These are phyloP conservation scores for Caranx ignobilis DNA, from an alignment of 2,113 vertebrate species.

Conservation along the genomic window DNA sequence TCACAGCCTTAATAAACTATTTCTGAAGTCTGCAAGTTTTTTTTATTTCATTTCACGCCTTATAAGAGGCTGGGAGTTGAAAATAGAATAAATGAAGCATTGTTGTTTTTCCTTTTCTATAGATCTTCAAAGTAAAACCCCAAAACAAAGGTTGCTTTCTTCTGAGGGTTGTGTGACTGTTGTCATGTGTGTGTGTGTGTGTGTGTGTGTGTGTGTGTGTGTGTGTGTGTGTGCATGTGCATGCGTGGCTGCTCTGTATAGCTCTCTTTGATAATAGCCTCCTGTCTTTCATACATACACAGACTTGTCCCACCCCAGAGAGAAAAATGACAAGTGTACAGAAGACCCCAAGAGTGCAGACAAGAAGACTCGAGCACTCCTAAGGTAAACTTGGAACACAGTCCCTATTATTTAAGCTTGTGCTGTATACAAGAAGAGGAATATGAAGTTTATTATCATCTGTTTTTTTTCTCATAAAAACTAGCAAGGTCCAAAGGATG, in stretches of 20 bases:
- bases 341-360: slow-evolving; percentile 92
- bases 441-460: not conserved
- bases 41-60: slow-evolving; percentile 65
- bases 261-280: slow-evolving; percentile 80
- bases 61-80: slow-evolving; percentile 78
- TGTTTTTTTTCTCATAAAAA: not conserved
- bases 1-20: slow-evolving; percentile 80
- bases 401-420: slow-evolving; percentile 8
- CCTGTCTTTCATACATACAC: slow-evolving; percentile 64
- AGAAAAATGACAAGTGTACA: slow-evolving; percentile 90
- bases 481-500: not conserved
- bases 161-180: slow-evolving; percentile 77
- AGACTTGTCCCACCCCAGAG: slow-evolving; percentile 90
- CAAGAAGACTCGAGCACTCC: slow-evolving; percentile 90
- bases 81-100: slow-evolving; percentile 87
- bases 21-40: slow-evolving; percentile 72
- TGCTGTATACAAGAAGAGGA: not conserved
- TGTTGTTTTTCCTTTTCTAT: slow-evolving; percentile 83
- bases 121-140: slow-evolving; percentile 86
- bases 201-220: slow-evolving; percentile 53
- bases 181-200: slow-evolving; percentile 58
- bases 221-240: slow-evolving; percentile 56
- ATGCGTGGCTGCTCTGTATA: slow-evolving; percentile 50
- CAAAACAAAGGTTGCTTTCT: slow-evolving; percentile 87
- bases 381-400: slow-evolving; percentile 86